Evolutionary conservation across 2,797 vertebrate genomes (phyloP).

Genomic region (Poecilia picta): DNA sequence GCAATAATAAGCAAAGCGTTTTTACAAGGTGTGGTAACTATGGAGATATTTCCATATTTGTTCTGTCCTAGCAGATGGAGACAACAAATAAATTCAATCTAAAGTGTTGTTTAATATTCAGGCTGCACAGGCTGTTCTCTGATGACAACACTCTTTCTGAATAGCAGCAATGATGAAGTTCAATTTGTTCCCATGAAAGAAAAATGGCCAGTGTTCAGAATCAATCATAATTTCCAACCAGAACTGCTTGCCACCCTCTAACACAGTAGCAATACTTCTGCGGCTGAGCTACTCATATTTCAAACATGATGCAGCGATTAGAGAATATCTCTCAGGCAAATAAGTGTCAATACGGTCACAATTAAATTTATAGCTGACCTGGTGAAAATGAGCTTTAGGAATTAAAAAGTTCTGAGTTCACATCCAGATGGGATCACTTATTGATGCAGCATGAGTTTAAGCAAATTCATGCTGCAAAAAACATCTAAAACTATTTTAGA

Average conservation of each 20-base stretch:
- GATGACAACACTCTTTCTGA: constrained; percentile 1
- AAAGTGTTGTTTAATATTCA: neutral
- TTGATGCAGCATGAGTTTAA: neutral
- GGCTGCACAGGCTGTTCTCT: neutral
- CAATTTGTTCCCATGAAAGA: neutral
- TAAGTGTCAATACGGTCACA: neutral
- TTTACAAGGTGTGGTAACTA: constrained; percentile 1
- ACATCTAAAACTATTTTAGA: neutral
- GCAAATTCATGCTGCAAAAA: neutral
- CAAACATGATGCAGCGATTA: neutral
- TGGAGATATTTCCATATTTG: neutral
- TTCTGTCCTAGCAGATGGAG: neutral
- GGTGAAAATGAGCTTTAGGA: neutral
- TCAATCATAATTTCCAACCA: neutral
- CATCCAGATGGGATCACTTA: neutral
- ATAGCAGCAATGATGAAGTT: neutral
- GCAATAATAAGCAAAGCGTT: neutral
- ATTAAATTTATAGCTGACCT: neutral
- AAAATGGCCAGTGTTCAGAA: neutral
- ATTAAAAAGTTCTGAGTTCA: neutral
- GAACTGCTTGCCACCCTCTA: neutral
- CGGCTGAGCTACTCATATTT: neutral
- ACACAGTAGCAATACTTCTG: neutral
- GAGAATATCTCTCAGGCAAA: neutral
- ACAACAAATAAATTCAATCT: neutral